Evolutionary conservation across 2,888 invertebrate genomes (phyloP), one percentile per base, ranked within the genome.

Genomic region (Thumatha senex): DNA sequence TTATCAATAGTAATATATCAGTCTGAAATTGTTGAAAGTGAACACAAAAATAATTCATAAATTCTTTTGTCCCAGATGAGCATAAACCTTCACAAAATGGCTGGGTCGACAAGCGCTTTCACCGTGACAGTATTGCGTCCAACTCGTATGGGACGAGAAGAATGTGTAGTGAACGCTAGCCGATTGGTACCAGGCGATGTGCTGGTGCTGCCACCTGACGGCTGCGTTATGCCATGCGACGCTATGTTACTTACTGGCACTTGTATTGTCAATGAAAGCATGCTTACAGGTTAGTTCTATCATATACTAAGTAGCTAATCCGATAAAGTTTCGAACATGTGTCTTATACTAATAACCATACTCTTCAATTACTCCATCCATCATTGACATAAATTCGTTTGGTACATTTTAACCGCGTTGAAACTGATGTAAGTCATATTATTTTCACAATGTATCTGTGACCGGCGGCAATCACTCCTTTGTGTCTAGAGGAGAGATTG

Each of bases 221-320:
- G 97, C 42, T 96, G 96, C 74, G 89, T 94, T 11, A 94, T 96
- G 92, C 94, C 95, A 0, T 96, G 96, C 84, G 98, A 98, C 80
- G 97, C 97, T 9, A 94, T 98, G 59, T 89, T 98, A 24, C 89
- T 98, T 15, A 95, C 95, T 15, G 98, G 98, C 39, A 95, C 95
- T 38, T 97, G 97, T 74, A 97, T 98, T 65, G 97, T 98, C 51
- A 98, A 98, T 78, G 98, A 98, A 86, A 96, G 97, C 76, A 97
- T 98, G 96, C 93, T 98, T 3, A 98, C 98, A 57, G 97, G 96
- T 96, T 78, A 40, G 30, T n/a, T 31, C 31, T 15, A 9, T 13
- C 8, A 9, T 12, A 36, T 8, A 8, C 13, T 13, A 4, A 13
- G 8, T n/a, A 34, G 12, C 12, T 36, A 9, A 36, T 13, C 2